phyloP scores from a whole-genome alignment of 2,888 invertebrate genomes.

The Drosophila acutilabella region DNA sequence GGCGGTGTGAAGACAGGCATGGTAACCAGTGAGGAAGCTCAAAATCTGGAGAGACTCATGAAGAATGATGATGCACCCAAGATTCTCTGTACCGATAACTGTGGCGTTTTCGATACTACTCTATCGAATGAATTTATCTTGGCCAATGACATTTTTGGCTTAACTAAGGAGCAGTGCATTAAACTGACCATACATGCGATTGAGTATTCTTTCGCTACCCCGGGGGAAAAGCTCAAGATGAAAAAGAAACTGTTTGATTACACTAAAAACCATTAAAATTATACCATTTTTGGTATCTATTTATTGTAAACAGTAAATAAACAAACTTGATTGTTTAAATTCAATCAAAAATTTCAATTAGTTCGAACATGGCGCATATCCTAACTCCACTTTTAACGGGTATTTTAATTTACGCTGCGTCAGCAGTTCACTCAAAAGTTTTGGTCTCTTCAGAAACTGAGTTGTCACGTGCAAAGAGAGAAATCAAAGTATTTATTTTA shows the following conservation, averaged over 20 bases:
- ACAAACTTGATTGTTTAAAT: neutral
- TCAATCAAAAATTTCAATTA: neutral
- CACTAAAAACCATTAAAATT: neutral
- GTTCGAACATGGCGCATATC: no score
- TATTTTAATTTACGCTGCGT: conserved; percentile 36
- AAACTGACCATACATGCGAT: conserved; percentile 86
- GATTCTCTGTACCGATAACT: conserved; percentile 93
- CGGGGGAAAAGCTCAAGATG: conserved; percentile 32
- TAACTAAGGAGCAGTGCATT: conserved; percentile 87
- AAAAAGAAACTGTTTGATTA: conserved; percentile 27
- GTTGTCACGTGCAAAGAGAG: conserved; percentile 41
- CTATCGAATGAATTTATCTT: conserved; percentile 90
- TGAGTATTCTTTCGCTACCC: conserved; percentile 68
- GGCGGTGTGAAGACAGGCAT: conserved; percentile 93
- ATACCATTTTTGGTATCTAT: neutral
- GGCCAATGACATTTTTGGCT: conserved; percentile 87
- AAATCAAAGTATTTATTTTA: no score
- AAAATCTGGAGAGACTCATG: conserved; percentile 90
- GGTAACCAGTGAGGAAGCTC: conserved; percentile 88
- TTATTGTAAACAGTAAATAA: neutral
- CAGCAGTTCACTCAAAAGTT: conserved; percentile 61
- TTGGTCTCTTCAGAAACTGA: conserved; percentile 44
- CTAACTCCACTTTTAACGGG: no score
- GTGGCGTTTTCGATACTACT: conserved; percentile 92
- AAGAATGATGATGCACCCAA: conserved; percentile 88